Evolutionary conservation across 2,797 vertebrate genomes (phyloP).

Genomic region (Pantherophis vulpinus): DNA sequence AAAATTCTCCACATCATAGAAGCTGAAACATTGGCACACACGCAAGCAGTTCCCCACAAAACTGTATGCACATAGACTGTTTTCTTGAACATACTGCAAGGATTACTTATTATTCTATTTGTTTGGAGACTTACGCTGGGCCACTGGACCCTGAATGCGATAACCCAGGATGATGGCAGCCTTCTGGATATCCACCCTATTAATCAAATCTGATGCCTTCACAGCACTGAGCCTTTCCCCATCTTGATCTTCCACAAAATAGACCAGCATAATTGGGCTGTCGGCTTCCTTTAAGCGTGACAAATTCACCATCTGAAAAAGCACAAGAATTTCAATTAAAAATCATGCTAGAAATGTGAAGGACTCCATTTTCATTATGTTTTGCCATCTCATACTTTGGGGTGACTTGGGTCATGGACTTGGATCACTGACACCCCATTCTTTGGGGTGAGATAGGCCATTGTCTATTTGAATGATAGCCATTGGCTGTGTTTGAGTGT

Average conservation of each 20-base stretch:
- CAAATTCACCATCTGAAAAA: conserved; percentile 85
- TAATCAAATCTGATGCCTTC: conserved; percentile 83
- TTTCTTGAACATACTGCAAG: neutral
- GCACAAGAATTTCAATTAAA: conserved; percentile 10
- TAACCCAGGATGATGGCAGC: conserved; percentile 93
- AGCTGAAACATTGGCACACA: neutral
- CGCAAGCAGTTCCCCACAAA: neutral
- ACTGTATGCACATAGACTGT: neutral
- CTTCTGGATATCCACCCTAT: conserved; percentile 89
- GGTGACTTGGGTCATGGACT: neutral
- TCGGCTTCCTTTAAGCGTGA: conserved; percentile 80
- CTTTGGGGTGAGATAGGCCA: neutral
- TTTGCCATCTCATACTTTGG: neutral
- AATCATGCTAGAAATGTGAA: neutral
- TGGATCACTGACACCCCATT: neutral
- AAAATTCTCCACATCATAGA: neutral
- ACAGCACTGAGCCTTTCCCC: conserved; percentile 84
- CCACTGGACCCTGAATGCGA: conserved; percentile 85
- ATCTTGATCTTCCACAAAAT: conserved; percentile 89
- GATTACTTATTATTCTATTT: rapidly evolving
- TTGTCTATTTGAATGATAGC: neutral
- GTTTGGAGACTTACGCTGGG: conserved; percentile 83
- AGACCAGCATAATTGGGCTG: conserved; percentile 87
- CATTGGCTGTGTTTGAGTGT: neutral
- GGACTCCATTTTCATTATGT: neutral